Base-by-base conservation (phyloP, 1,140 invertebrate species). In the Temnothorax curvispinosus region DNA sequence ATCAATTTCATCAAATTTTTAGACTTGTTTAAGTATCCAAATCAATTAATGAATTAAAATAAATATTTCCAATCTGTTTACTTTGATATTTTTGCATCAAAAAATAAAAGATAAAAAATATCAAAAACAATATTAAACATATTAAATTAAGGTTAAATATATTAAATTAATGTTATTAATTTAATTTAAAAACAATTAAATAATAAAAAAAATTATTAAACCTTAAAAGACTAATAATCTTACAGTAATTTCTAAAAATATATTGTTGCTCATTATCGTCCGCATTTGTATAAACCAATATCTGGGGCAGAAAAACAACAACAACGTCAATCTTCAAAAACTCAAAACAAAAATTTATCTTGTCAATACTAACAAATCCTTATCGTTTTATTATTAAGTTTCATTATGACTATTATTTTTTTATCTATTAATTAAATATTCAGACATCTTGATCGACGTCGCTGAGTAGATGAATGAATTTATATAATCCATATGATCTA, bases 271-370 rank as follows among this genome's bases (percentile, higher is more conserved):
- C 2, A 60, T 15, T 84, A 60, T 84, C 27, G n/a, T 75, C 13
- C 13, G 69, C 27, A 44, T 47, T 47, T 80, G 3, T 77, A 67
- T 54, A 54, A 54, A 69, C 7, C 35, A 81, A 71, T 52, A 80
- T 21, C 32, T 76, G 9, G 6, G 38, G 11, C 5, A 41, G 4
- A 38, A 81, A 67, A 54, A 80, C 13, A 35, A 47, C 32, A 82
- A 11, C 77, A 47, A 86, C 6, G 54, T 62, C 41, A 18, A 75
- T 84, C 41, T 21, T 82, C 32, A 13, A 81, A 50, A 69, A 6
- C 1, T 21, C 4, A 3, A 0, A 27, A 27, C 27, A 27, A 27
- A 27, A 27, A 27, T 56, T 8, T 32, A 41, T 38, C n/a, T n/a
- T 65, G 52, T 50, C 15, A n/a, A 38, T 21, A 21, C 7, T 21